Percentiles rank a stretch among this genome's conserved stretches.
These are phyloP conservation scores for Fulica atra DNA, from an alignment of 2,113 vertebrate species.

Conservation along the genomic window DNA sequence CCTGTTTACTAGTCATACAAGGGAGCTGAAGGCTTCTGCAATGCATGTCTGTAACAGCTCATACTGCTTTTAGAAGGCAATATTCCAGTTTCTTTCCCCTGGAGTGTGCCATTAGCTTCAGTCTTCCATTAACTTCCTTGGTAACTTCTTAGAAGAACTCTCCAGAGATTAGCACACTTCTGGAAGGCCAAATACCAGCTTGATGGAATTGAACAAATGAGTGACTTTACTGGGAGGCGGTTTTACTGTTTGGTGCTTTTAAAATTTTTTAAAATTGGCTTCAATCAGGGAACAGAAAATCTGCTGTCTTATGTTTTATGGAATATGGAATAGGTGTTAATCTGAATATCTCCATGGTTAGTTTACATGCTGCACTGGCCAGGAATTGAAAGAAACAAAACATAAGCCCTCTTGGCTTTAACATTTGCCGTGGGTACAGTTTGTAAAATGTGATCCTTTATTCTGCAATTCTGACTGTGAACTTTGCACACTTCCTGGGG, in stretches of 20 bases:
- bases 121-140: constrained; percentile 44
- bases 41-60: neutral
- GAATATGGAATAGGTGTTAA: neutral
- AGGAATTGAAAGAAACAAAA: neutral
- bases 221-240: constrained; percentile 17
- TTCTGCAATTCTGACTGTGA: neutral
- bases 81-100: constrained; percentile 44
- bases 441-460: neutral
- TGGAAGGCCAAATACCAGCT: constrained; percentile 21
- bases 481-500: neutral
- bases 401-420: neutral
- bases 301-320: neutral
- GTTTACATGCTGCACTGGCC: neutral
- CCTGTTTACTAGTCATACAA: neutral
- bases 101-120: constrained; percentile 37
- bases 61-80: neutral
- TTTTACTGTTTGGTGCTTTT: neutral
- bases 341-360: neutral
- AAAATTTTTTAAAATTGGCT: neutral
- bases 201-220: constrained; percentile 52
- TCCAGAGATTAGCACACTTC: constrained; percentile 1
- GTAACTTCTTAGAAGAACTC: constrained; percentile 56
- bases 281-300: neutral
- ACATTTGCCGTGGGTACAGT: neutral
- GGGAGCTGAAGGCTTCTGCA: neutral